A percentile compares a stretch with the other conserved stretches of the same genome.
phyloP scores from a whole-genome alignment of 1,140 invertebrate species.

The Drosophila sproati region DNA sequence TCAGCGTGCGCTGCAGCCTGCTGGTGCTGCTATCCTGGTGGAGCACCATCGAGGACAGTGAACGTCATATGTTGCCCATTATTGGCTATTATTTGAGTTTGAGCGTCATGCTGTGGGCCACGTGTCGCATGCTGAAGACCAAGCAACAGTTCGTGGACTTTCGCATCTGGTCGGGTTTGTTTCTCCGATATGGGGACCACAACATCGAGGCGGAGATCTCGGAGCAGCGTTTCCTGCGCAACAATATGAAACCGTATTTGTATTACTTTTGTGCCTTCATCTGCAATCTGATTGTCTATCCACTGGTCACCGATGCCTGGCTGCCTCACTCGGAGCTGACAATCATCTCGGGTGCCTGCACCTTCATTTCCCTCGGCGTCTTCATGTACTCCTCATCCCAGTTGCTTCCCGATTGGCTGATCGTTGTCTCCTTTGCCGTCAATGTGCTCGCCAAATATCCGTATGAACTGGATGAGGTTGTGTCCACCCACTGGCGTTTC shows the following conservation, averaged over 20 bases:
- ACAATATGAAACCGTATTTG: constrained; percentile 92
- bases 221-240: constrained; percentile 92
- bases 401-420: constrained; percentile 88
- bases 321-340: constrained; percentile 93
- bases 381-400: constrained; percentile 87
- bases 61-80: constrained; percentile 50
- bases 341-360: constrained; percentile 89
- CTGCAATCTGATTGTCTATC: constrained; percentile 90
- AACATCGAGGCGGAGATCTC: constrained; percentile 91
- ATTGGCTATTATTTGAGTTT: constrained; percentile 87
- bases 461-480: constrained; percentile 92
- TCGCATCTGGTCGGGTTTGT: constrained; percentile 91
- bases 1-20: constrained; percentile 87
- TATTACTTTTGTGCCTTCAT: constrained; percentile 91
- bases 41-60: constrained; percentile 85
- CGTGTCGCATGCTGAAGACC: constrained; percentile 91
- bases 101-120: constrained; percentile 90
- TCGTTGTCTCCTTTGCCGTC: constrained; percentile 91
- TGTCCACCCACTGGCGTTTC: constrained; percentile 91
- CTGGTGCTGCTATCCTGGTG: constrained; percentile 88
- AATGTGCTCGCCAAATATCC: constrained; percentile 94
- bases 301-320: constrained; percentile 90
- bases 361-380: constrained; percentile 90
- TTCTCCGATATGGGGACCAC: constrained; percentile 89
- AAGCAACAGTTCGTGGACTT: constrained; percentile 91